Evolutionary conservation across 2,888 invertebrate species (phyloP).

Genomic region (Troglohyphantes excavatus): DNA sequence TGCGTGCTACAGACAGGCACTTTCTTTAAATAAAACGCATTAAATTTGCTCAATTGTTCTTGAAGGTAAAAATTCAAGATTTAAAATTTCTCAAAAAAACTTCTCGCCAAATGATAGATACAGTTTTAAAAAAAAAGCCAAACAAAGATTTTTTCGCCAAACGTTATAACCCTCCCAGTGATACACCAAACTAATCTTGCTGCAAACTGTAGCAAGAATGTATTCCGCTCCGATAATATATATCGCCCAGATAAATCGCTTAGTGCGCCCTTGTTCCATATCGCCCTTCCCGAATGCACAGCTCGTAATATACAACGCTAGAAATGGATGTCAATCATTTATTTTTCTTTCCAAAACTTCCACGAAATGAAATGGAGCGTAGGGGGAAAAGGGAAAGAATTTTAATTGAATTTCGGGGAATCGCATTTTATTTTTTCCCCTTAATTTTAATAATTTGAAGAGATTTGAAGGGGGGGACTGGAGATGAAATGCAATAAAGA

Average conservation of each 20-base stretch:
- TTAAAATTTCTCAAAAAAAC: no score
- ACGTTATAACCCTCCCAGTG: no score
- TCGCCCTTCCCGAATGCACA: not conserved
- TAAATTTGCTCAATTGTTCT: no score
- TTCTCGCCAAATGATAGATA: no score
- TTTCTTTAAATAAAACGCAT: no score
- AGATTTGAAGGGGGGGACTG: not conserved
- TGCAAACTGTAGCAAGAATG: not conserved
- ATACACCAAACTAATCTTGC: constrained; percentile 8
- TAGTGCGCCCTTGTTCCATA: not conserved
- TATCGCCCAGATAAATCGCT: not conserved
- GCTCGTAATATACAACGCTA: constrained; percentile 7
- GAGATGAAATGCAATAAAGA: constrained; percentile 13
- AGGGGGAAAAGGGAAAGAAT: constrained; percentile 40
- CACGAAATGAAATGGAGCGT: constrained; percentile 10
- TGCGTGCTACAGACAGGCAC: no score
- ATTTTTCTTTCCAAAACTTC: constrained; percentile 27
- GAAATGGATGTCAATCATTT: constrained; percentile 62
- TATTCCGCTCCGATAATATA: constrained; percentile 8
- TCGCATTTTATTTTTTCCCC: constrained; percentile 37
- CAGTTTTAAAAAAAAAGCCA: no score
- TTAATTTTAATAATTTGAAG: constrained; percentile 45
- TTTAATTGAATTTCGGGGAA: constrained; percentile 64
- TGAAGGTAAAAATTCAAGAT: no score
- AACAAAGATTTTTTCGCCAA: not conserved